Conservation (phyloP, 2,888 invertebrate species). For the Phania funesta region DNA sequence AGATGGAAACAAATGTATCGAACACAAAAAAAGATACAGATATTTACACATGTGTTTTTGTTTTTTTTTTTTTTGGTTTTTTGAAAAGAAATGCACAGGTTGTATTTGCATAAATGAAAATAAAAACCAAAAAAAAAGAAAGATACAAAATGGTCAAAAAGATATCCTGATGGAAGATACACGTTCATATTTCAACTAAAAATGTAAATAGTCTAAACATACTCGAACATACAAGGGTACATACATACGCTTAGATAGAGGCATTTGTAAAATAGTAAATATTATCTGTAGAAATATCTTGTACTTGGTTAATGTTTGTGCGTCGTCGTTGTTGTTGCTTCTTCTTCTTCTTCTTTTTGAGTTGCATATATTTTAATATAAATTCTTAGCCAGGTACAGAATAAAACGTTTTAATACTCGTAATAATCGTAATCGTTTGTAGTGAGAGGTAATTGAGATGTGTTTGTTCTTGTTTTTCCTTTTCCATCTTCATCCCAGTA, state of each 20-base stretch:
- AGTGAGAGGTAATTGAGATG: slow-evolving; percentile 62
- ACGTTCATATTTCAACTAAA: slow-evolving; percentile 2
- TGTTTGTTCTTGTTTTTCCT: slow-evolving; percentile 5
- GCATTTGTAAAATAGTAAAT: slow-evolving; percentile 12
- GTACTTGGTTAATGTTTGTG: slow-evolving; percentile 40
- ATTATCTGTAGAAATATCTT: slow-evolving; percentile 36
- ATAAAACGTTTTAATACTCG: slow-evolving; percentile 5
- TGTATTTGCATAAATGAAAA: slow-evolving; percentile 33
- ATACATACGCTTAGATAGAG: not conserved
- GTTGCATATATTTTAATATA: slow-evolving; percentile 1
- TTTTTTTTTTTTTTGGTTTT: not conserved
- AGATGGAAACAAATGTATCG: slow-evolving; percentile 21
- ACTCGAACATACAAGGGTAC: not conserved
- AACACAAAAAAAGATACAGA: slow-evolving; percentile 44
- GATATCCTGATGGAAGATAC: not conserved
- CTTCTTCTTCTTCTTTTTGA: not conserved
- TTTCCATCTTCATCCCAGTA: not conserved
- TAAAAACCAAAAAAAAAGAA: not conserved
- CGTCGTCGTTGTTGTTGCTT: not conserved
- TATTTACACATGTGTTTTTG: slow-evolving; percentile 46
- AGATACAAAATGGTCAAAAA: not conserved
- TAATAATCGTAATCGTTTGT: slow-evolving; percentile 17
- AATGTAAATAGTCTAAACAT: slow-evolving; percentile 35
- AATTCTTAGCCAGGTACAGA: slow-evolving; percentile 60
- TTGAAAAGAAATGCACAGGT: slow-evolving; percentile 15